Base-by-base conservation (phyloP, 2,888 invertebrate genomes). In the Acronicta psi region DNA sequence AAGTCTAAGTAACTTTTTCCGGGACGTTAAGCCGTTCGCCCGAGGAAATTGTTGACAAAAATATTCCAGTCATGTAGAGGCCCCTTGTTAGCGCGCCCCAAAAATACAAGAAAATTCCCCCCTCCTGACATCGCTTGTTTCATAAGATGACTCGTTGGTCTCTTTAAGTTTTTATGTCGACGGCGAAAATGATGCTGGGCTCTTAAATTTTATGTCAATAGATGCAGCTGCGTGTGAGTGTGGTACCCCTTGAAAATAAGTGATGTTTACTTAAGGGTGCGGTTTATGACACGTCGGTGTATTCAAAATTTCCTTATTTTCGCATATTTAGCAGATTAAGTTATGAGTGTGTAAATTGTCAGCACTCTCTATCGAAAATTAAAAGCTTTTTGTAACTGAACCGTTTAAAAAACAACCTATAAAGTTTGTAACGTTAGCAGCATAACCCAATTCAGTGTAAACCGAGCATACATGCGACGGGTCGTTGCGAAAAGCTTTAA, bases 31-130 rank as follows among this genome's bases (percentile, higher is more conserved):
- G 88, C 89, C 88, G 84, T 89, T 88, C 87, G 83, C 84, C 85
- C 84, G 83, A 87, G 88, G 85, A 92, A 91, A 92, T 91, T 92
- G 88, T 86, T 85, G 91, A 88, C 89, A 87, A 89, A 90, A 92
- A 90, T 93, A 94, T 94, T 94, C 93, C 85, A 87, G 89, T 93
- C 93, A 92, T 94, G 93, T 90, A 88, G 81, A 69, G 72, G 80
- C 81, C 86, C 86, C 92, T 93, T 93, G 92, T 92, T 93, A 93
- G 86, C 86, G 86, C 80, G 77, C 84, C 82, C 84, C 81, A 86
- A 86, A 87, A 90, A 91, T 87, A 90, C 85, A 88, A 83, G 87
- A 82, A 85, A 84, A 86, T 83, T 81, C 77, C 85, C 81, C 81
- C 82, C 80, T 76, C 66, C 86, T 88, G 87, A 90, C 89, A 85